Percentiles rank a stretch among this genome's conserved stretches.
phyloP scores from a whole-genome alignment of 2,797 vertebrate genomes.

The Iguana delicatissima region DNA sequence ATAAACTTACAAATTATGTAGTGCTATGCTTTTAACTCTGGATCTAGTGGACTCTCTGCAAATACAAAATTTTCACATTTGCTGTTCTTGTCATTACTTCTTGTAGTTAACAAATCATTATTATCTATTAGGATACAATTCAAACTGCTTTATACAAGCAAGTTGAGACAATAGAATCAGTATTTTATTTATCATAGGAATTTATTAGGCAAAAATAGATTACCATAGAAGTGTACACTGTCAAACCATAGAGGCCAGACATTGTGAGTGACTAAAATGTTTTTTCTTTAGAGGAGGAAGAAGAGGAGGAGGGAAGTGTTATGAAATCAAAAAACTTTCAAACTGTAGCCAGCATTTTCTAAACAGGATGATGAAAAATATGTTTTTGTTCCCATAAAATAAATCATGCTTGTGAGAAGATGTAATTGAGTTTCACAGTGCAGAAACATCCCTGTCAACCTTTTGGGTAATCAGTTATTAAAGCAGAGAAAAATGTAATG shows the following conservation, averaged over 20 bases:
- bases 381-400: conserved; percentile 56
- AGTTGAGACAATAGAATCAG: conserved; percentile 46
- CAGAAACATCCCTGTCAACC: conserved; percentile 50
- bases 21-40: not conserved
- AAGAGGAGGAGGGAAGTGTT: conserved; percentile 7
- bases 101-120: conserved; percentile 23
- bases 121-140: conserved; percentile 18
- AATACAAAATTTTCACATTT: not conserved
- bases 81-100: conserved; percentile 4
- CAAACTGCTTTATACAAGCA: conserved; percentile 22
- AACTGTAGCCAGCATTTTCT: conserved; percentile 50
- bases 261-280: not conserved
- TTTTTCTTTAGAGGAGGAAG: too few species aligned
- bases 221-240: not conserved
- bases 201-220: not conserved
- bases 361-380: conserved; percentile 40
- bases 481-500: conserved; percentile 58
- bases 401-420: conserved; percentile 58
- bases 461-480: conserved; percentile 63
- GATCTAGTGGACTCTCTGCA: not conserved
- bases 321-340: conserved; percentile 33
- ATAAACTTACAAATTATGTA: not conserved
- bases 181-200: conserved; percentile 28
- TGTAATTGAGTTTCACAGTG: conserved; percentile 54
- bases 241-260: not conserved